Conservation (phyloP, 1,140 invertebrate genomes). For the Drosophila pallidifrons region DNA sequence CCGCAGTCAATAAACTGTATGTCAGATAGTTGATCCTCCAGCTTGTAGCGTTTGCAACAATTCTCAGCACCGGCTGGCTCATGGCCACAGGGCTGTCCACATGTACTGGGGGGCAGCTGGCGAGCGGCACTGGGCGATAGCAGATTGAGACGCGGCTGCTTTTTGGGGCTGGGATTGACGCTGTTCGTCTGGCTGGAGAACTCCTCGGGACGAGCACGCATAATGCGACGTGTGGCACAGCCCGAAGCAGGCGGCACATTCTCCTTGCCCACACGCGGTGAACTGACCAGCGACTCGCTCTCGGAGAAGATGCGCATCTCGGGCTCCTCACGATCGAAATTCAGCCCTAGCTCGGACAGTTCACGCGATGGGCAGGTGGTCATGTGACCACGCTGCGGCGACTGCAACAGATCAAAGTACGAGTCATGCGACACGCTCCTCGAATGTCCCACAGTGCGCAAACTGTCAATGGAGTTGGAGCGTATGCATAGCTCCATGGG, state of each 20-base stretch:
- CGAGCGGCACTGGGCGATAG: conserved; percentile 82
- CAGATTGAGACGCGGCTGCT: conserved; percentile 86
- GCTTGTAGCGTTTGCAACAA: conserved; percentile 86
- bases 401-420: conserved; percentile 92
- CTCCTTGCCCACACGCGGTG: conserved; percentile 86
- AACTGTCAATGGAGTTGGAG: conserved; percentile 81
- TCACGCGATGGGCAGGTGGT: conserved; percentile 87
- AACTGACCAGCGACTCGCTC: conserved; percentile 89
- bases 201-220: conserved; percentile 85
- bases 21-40: conserved; percentile 88
- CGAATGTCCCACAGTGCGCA: conserved; percentile 81
- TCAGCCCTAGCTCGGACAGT: conserved; percentile 92
- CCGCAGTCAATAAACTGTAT: conserved; percentile 89
- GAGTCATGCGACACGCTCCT: conserved; percentile 96
- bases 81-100: conserved; percentile 54
- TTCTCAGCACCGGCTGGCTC: conserved; percentile 83
- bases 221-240: conserved; percentile 80
- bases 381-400: conserved; percentile 85
- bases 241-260: conserved; percentile 74
- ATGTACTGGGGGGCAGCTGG: conserved; percentile 38
- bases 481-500: conserved; percentile 84
- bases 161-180: conserved; percentile 86
- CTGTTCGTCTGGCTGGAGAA: conserved; percentile 86
- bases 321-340: conserved; percentile 93
- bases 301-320: conserved; percentile 95